phyloP scores from a whole-genome alignment of 2,113 vertebrate species.

The Malurus melanocephalus region DNA sequence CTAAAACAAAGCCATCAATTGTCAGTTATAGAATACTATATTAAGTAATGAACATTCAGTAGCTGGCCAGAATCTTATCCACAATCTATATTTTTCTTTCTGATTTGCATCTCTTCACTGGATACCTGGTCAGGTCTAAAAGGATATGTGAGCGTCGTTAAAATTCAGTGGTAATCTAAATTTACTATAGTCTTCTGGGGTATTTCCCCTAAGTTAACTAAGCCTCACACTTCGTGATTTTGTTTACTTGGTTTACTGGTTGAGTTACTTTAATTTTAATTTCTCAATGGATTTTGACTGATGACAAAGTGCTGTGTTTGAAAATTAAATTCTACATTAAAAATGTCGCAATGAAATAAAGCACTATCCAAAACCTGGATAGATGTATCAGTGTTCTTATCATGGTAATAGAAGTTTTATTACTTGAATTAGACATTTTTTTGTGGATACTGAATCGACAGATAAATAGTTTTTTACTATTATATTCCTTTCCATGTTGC shows the following conservation, averaged over 20 bases:
- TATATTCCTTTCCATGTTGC: neutral
- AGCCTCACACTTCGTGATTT: neutral
- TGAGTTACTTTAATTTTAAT: neutral
- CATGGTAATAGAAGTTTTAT: neutral
- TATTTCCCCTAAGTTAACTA: neutral
- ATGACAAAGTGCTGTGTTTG: neutral
- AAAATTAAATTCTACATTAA: neutral
- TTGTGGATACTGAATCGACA: slow-evolving; percentile 8
- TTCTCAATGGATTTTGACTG: neutral
- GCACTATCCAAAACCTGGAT: neutral
- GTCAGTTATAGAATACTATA: neutral
- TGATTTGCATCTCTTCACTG: neutral
- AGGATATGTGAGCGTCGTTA: neutral
- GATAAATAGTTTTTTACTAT: neutral
- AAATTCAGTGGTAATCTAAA: neutral
- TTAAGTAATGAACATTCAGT: neutral
- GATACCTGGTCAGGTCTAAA: neutral
- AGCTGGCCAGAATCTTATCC: neutral
- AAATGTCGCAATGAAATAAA: neutral
- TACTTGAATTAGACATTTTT: slow-evolving; percentile 4
- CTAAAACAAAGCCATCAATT: neutral
- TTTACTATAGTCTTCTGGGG: neutral
- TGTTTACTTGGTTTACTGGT: neutral
- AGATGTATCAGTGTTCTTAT: neutral
- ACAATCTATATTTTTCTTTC: neutral